These are phyloP conservation scores for Chamaetylas fuelleborni DNA, from an alignment of 2,113 vertebrate species.

Conservation along the genomic window DNA sequence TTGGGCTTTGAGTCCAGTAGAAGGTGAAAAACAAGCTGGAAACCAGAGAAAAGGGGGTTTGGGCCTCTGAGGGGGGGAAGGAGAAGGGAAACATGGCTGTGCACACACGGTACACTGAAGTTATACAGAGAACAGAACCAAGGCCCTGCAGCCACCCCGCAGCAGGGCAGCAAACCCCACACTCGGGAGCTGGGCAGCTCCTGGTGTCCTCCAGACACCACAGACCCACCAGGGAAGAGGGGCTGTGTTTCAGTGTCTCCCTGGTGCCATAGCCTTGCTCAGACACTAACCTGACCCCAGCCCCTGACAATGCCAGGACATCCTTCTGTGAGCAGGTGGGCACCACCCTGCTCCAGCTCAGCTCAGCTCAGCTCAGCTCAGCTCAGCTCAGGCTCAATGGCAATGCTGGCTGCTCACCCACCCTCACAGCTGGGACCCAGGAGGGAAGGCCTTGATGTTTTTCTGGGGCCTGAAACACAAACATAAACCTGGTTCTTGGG, in stretches of 20 bases:
- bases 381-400: too few species aligned
- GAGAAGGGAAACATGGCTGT: background rate
- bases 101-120: rapidly evolving
- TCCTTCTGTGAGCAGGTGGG: background rate
- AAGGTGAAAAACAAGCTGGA: background rate
- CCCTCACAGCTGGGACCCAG: background rate
- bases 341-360: background rate
- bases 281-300: background rate
- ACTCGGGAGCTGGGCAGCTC: background rate
- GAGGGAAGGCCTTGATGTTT: background rate
- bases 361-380: background rate
- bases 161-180: background rate
- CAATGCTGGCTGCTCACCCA: background rate
- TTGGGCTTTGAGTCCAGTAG: background rate
- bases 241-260: background rate
- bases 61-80: background rate
- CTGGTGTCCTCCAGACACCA: background rate
- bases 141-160: background rate
- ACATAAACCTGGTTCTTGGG: background rate
- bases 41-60: background rate
- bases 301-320: rapidly evolving
- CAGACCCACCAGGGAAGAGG: background rate
- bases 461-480: background rate
- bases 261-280: background rate
- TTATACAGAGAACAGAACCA: background rate